These are phyloP conservation scores for Melinaea menophilus DNA, from an alignment of 2,888 invertebrate genomes.

Conservation along the genomic window DNA sequence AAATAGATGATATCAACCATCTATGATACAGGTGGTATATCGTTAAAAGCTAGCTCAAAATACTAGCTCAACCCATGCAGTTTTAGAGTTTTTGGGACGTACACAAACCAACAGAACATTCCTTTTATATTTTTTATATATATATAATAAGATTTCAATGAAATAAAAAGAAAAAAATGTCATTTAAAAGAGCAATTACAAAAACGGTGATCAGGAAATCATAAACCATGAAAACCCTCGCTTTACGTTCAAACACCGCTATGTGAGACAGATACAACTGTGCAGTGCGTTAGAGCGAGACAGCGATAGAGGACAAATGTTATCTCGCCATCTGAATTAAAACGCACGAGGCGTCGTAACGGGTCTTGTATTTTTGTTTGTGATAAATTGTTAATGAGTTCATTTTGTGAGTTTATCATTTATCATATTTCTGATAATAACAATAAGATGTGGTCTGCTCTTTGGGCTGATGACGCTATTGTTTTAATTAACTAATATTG, in stretches of 20 bases:
- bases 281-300: constrained; percentile 29
- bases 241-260: too few relatives aligned
- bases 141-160: too few relatives aligned
- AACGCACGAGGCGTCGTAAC: constrained; percentile 34
- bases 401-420: constrained; percentile 14
- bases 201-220: constrained; percentile 15
- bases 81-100: too few relatives aligned
- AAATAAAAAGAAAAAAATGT: background rate
- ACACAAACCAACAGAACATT: too few relatives aligned
- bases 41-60: too few relatives aligned
- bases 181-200: background rate
- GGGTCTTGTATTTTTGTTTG: constrained; percentile 25
- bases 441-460: too few relatives aligned
- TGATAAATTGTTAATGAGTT: constrained; percentile 30
- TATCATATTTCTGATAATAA: background rate
- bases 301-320: constrained; percentile 18
- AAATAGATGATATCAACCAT: too few relatives aligned
- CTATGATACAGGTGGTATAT: too few relatives aligned
- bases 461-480: too few relatives aligned
- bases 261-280: constrained; percentile 4
- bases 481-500: too few relatives aligned
- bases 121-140: too few relatives aligned
- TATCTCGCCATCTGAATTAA: constrained; percentile 37
- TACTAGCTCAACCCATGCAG: too few relatives aligned
- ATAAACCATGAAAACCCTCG: constrained; percentile 22